phyloP scores from a whole-genome alignment of 2,113 vertebrate genomes.

The Bombycilla garrulus region DNA sequence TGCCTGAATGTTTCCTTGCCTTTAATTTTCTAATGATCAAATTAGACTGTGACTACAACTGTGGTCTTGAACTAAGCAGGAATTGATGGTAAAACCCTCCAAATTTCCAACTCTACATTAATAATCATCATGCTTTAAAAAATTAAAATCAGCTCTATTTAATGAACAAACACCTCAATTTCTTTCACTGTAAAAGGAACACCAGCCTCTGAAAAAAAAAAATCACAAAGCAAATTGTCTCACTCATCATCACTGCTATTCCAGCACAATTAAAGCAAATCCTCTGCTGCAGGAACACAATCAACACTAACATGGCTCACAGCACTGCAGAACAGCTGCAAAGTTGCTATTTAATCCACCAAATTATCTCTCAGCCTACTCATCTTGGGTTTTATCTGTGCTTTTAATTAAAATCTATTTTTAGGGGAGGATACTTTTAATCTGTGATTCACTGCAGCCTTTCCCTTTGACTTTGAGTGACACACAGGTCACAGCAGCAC shows the following conservation, averaged over 20 bases:
- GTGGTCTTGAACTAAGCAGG: not conserved
- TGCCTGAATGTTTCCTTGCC: not conserved
- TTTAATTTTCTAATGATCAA: not conserved
- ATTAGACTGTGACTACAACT: not conserved
- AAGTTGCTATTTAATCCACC: not conserved
- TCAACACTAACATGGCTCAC: not conserved
- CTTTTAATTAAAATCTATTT: slow-evolving; percentile 2
- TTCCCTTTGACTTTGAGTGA: not conserved
- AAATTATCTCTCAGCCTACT: not conserved
- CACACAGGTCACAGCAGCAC: not conserved
- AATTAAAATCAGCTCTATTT: not conserved
- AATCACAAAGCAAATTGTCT: not conserved
- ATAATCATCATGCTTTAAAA: not conserved
- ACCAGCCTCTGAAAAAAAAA: not conserved
- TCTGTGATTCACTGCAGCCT: slow-evolving; percentile 5
- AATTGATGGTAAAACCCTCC: not conserved
- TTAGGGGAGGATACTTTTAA: not conserved
- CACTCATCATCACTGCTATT: not conserved
- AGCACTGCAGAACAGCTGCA: slow-evolving; percentile 13
- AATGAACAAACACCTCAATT: not conserved
- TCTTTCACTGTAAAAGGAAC: not conserved
- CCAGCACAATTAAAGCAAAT: not conserved
- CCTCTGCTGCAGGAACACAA: not conserved
- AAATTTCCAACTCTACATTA: not conserved
- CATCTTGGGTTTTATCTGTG: not conserved